These are phyloP conservation scores for Pyrgus malvae DNA, from an alignment of 2,888 invertebrate species.

Conservation along the genomic window DNA sequence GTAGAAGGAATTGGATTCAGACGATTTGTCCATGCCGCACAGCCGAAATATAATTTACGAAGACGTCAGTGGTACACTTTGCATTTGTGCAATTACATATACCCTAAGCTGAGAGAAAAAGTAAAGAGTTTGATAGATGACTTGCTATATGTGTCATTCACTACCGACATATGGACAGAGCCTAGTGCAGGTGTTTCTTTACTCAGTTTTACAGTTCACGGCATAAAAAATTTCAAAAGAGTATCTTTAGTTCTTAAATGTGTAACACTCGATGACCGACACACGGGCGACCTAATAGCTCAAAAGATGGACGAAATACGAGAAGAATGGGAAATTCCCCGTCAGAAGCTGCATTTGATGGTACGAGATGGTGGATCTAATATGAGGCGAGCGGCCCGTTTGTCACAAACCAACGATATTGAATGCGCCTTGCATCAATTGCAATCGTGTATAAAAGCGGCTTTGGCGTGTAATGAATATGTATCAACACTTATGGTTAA, in stretches of 20 bases:
- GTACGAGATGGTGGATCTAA: background rate
- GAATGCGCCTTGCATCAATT: background rate
- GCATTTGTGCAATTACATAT: background rate
- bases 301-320: background rate
- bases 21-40: background rate
- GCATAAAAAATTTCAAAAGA: background rate
- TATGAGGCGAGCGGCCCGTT: background rate
- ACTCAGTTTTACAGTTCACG: background rate
- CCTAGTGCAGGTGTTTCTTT: background rate
- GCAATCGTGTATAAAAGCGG: background rate
- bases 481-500: background rate
- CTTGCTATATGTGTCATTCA: slow-evolving; percentile 11
- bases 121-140: slow-evolving; percentile 1
- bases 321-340: background rate
- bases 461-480: background rate
- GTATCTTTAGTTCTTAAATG: background rate
- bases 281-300: background rate
- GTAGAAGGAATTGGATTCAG: background rate
- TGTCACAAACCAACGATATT: background rate
- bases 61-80: background rate
- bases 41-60: background rate
- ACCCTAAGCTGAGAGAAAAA: background rate
- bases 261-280: background rate
- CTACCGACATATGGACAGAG: slow-evolving; percentile 11
- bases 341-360: background rate